phyloP scores from a whole-genome alignment of 2,888 invertebrate species.

The Argyresthia albistria region DNA sequence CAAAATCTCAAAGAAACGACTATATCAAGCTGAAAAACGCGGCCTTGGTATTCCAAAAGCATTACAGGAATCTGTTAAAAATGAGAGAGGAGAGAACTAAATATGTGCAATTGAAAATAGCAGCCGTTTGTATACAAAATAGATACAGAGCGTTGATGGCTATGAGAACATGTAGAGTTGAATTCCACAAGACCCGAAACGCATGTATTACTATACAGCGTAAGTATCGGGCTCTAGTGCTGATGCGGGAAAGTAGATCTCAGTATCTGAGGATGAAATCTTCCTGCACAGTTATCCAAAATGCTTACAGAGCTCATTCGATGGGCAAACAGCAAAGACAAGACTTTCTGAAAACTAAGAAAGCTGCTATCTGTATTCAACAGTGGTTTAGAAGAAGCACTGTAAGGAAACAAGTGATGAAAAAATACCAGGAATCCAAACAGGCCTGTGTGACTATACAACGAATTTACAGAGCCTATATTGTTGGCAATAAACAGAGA shows the following conservation, averaged over 20 bases:
- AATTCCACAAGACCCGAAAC: constrained; percentile 27
- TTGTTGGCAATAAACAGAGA: constrained; percentile 9
- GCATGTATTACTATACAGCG: constrained; percentile 47
- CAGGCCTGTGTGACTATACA: constrained; percentile 19
- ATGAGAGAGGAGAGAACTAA: constrained; percentile 35
- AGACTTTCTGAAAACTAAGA: constrained; percentile 33
- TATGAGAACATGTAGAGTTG: constrained; percentile 26
- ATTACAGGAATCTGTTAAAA: constrained; percentile 43
- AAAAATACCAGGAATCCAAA: constrained; percentile 29
- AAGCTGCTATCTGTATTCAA: constrained; percentile 51
- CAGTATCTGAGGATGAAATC: constrained; percentile 28
- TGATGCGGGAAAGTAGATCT: constrained; percentile 35
- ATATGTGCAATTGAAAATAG: constrained; percentile 18
- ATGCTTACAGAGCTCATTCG: constrained; percentile 37
- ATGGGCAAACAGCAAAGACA: constrained; percentile 29
- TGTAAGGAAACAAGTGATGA: constrained; percentile 25
- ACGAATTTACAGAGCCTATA: constrained; percentile 14
- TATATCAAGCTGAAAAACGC: constrained; percentile 22
- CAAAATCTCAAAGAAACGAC: constrained; percentile 20
- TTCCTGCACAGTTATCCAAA: constrained; percentile 45
- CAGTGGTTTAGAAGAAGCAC: constrained; percentile 46
- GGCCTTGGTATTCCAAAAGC: constrained; percentile 34
- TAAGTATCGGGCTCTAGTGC: constrained; percentile 40
- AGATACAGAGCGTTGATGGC: constrained; percentile 38
- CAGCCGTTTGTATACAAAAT: constrained; percentile 36